Conservation (phyloP, 2,113 vertebrate genomes). For the Ctenodactylus gundi region DNA sequence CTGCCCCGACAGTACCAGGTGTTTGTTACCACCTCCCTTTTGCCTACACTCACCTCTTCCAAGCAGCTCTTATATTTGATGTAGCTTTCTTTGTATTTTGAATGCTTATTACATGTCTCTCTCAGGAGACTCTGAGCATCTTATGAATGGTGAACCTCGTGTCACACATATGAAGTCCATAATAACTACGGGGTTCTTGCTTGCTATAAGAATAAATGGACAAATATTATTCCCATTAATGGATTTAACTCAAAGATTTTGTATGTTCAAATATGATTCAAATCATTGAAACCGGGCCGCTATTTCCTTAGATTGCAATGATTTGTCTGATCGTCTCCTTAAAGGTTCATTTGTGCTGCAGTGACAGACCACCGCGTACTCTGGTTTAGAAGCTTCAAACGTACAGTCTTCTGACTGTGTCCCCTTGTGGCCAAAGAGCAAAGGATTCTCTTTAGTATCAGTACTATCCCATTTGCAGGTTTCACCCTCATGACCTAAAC, state of each 20-base stretch:
- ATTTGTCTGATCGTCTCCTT: background rate
- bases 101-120: background rate
- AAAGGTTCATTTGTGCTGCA: background rate
- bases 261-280: background rate
- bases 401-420: background rate
- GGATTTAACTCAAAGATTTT: background rate
- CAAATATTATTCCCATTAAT: background rate
- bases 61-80: background rate
- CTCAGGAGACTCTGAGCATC: background rate
- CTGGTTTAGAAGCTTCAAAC: background rate
- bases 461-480: background rate
- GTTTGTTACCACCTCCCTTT: background rate
- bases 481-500: background rate
- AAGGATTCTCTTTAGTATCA: background rate
- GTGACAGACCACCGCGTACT: background rate
- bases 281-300: background rate
- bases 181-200: background rate
- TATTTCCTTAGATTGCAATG: background rate
- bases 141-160: background rate
- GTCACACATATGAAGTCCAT: background rate
- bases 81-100: background rate
- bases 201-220: background rate
- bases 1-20: fast-evolving
- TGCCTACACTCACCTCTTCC: background rate
- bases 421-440: background rate